Base-by-base conservation (phyloP, 2,113 vertebrate species). In the Calcarius ornatus region DNA sequence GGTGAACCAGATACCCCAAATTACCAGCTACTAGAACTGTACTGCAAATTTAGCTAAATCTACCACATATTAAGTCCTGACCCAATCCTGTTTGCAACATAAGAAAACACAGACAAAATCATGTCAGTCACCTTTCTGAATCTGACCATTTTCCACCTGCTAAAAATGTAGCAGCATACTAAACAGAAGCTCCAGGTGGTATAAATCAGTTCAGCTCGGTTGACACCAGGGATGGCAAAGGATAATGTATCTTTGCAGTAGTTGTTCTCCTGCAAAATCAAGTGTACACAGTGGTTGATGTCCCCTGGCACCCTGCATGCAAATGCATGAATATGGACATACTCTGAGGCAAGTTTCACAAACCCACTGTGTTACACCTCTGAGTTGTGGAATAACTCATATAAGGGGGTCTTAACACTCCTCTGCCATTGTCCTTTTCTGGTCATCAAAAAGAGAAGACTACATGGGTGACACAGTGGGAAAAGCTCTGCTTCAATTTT, bases 1-100 rank as follows among this genome's bases (percentile, higher is more conserved):
- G 47, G 60, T 94, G 69, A 95, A 77, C 40, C 57, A 86, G 73
- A 86, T 65, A 90, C 6, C 33, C 47, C 38, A 85, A 88, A 95
- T 60, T 76, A 78, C 33, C 65, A 72, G 11, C 70, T 82, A 40
- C 66, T 30, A 47, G 61, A 77, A 82, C 22, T n/a, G n/a, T 30
- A 61, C 30, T 83, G 38, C 50, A 92, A 59, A 89, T 28, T 37
- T 61, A 69, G 71, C 35, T 88, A 22, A 68, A 33, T 23, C 16
- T 85, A 37, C 77, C 88, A 22, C 28, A 19, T 45, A 65, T 5
- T 15, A 50, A 79, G 22, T 30, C 50, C 84, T 54, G 47, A 75
- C 20, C 90, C 65, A 78, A 47, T 57, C 31, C 54, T 64, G 50
- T 48, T 42, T 76, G 60, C 53, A 86, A 76, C 81, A 79, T 27